phyloP scores from a whole-genome alignment of 2,113 vertebrate species.

The Balaeniceps rex region DNA sequence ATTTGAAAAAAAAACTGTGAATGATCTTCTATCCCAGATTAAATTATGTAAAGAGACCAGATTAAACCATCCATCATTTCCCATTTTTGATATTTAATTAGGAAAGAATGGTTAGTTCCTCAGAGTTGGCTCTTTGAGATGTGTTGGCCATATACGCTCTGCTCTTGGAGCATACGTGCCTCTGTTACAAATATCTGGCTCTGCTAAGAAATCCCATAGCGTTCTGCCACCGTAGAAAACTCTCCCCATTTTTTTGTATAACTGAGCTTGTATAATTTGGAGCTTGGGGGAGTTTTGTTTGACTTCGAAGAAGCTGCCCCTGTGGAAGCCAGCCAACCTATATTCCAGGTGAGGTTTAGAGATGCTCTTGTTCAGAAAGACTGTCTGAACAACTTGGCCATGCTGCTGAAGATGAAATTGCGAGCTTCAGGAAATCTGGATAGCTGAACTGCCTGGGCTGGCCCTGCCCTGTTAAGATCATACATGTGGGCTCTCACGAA shows the following conservation, averaged over 20 bases:
- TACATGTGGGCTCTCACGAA: not conserved
- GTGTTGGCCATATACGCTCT: not conserved
- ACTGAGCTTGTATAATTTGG: not conserved
- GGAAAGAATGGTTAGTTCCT: not conserved
- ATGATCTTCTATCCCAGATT: not conserved
- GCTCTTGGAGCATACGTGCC: accelerated
- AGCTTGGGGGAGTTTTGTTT: not conserved
- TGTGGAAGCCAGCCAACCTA: not conserved
- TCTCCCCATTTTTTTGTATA: not conserved
- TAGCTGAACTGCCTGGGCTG: not conserved
- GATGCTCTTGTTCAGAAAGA: not conserved
- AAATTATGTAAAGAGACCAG: not conserved
- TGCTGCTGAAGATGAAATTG: not conserved
- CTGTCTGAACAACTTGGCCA: not conserved
- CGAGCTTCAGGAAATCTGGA: not conserved
- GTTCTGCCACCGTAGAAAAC: not conserved
- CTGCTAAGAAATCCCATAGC: not conserved
- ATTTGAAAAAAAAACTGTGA: not conserved
- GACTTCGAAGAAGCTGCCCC: not conserved
- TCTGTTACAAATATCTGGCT: not conserved
- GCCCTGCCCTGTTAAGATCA: not conserved
- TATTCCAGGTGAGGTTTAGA: not conserved
- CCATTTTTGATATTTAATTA: not conserved
- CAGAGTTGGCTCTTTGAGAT: not conserved
- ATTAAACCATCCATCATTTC: not conserved